These are phyloP conservation scores for Aporophyla lueneburgensis DNA, from an alignment of 2,888 invertebrate species.

Conservation along the genomic window DNA sequence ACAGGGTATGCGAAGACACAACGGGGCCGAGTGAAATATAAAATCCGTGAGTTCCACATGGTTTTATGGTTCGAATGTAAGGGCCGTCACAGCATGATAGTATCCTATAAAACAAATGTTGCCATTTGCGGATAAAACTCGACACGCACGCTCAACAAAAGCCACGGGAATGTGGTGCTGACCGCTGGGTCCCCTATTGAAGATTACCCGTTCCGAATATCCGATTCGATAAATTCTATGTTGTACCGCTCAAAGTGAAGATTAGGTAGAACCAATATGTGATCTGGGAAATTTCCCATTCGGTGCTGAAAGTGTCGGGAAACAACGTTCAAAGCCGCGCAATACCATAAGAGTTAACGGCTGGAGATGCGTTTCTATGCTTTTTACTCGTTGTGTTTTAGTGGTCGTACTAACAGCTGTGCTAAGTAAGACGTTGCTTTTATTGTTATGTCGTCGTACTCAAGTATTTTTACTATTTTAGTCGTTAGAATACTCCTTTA, in stretches of 20 bases:
- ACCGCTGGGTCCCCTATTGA: constrained; percentile 56
- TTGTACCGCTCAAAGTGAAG: constrained; percentile 63
- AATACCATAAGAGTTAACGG: constrained; percentile 60
- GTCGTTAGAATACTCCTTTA: constrained; percentile 19
- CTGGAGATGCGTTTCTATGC: constrained; percentile 53
- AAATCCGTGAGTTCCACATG: constrained; percentile 57
- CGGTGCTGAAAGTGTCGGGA: constrained; percentile 46
- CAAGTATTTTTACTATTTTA: constrained; percentile 39
- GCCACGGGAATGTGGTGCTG: constrained; percentile 63
- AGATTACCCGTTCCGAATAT: constrained; percentile 62
- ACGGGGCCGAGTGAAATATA: constrained; percentile 52
- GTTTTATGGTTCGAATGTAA: constrained; percentile 60
- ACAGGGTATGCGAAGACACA: constrained; percentile 29
- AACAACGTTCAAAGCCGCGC: constrained; percentile 48
- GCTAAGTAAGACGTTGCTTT: constrained; percentile 52
- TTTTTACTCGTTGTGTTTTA: constrained; percentile 54
- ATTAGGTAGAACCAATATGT: constrained; percentile 64
- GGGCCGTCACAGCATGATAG: constrained; percentile 58
- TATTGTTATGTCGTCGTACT: constrained; percentile 51
- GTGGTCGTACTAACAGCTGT: constrained; percentile 38
- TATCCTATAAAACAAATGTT: constrained; percentile 64
- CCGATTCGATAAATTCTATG: constrained; percentile 60
- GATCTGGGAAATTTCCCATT: constrained; percentile 57
- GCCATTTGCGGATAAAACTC: constrained; percentile 64
- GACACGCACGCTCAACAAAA: constrained; percentile 63